These are phyloP conservation scores for Euwallacea fornicatus DNA, from an alignment of 1,140 invertebrate genomes.

Conservation along the genomic window DNA sequence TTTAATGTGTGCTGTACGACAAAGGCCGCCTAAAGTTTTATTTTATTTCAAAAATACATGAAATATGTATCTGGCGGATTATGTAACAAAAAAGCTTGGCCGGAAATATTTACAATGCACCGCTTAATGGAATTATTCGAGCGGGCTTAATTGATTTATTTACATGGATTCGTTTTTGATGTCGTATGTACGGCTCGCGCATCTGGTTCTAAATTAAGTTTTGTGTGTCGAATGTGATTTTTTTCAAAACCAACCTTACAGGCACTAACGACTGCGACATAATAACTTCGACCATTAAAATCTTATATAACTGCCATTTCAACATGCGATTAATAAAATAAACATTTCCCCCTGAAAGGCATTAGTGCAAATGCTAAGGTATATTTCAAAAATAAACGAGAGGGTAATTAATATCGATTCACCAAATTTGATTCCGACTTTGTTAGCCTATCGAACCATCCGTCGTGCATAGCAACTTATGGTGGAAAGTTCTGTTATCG, in stretches of 20 bases:
- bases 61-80: conserved; percentile 7
- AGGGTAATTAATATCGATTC: conserved; percentile 5
- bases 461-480: too few species aligned
- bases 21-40: conserved; percentile 1
- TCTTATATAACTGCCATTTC: not conserved
- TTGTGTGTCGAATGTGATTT: too few species aligned
- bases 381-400: not conserved
- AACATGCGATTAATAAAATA: conserved; percentile 8
- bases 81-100: conserved; percentile 1
- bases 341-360: not conserved
- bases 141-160: conserved; percentile 5
- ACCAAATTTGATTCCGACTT: not conserved
- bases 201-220: conserved; percentile 8
- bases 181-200: not conserved
- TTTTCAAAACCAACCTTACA: not conserved
- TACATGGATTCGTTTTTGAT: conserved; percentile 5
- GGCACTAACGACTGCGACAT: not conserved
- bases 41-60: conserved; percentile 3
- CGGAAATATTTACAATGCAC: conserved; percentile 8
- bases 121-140: conserved; percentile 9
- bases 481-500: too few species aligned
- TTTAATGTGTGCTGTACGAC: conserved; percentile 1
- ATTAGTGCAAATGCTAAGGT: conserved; percentile 1
- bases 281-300: conserved; percentile 5
- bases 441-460: not conserved